These are phyloP conservation scores for Vanessa tameamea DNA, from an alignment of 1,140 invertebrate genomes.

Conservation along the genomic window DNA sequence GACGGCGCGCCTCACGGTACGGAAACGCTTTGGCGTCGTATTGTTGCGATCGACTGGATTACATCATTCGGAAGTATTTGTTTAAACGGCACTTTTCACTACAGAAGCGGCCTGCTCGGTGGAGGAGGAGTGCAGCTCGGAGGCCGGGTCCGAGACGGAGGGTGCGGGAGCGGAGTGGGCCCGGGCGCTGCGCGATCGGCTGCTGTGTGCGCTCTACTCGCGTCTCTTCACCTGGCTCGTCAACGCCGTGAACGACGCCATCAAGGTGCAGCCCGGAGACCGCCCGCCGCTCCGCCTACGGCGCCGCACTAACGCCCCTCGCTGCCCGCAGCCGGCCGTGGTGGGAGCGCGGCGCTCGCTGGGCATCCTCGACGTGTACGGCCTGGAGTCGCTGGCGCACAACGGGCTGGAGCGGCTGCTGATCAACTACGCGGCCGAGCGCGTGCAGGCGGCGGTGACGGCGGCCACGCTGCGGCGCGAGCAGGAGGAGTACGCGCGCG, in stretches of 20 bases:
- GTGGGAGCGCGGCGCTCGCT: conserved; percentile 82
- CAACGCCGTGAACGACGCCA: conserved; percentile 85
- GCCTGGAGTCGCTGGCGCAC: conserved; percentile 90
- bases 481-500: conserved; percentile 92
- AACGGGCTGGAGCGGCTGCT: conserved; percentile 91
- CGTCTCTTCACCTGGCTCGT: conserved; percentile 90
- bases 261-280: conserved; percentile 81
- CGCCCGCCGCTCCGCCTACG: background rate
- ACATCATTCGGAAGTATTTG: too few species aligned
- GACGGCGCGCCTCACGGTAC: conserved; percentile 33
- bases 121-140: conserved; percentile 53
- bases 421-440: conserved; percentile 96
- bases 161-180: conserved; percentile 81
- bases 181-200: conserved; percentile 63
- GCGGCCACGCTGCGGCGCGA: conserved; percentile 87
- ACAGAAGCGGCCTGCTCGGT: conserved; percentile 37
- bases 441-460: conserved; percentile 89
- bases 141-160: conserved; percentile 69
- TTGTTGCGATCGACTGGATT: background rate
- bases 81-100: background rate
- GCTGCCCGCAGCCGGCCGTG: conserved; percentile 18
- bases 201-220: conserved; percentile 88
- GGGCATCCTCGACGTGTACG: conserved; percentile 93
- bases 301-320: background rate
- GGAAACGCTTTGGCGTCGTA: background rate